Evolutionary conservation across 2,113 vertebrate species (phyloP), one percentile per base, ranked within the genome.

Genomic region (Platysternon megacephalum): DNA sequence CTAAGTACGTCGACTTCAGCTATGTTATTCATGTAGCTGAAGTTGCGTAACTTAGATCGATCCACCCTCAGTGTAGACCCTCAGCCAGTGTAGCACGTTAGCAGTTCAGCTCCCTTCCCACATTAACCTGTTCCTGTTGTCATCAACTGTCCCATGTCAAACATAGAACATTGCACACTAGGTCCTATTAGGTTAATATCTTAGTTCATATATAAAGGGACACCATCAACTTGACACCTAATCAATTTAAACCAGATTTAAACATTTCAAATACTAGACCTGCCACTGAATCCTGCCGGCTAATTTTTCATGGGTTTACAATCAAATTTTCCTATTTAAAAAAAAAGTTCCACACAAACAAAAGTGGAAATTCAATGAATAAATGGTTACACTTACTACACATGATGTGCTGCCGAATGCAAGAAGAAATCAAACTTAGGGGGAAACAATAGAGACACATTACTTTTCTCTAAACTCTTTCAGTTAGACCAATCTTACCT

Each of bases 331-430:
- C 74, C 68, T 82, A 61, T 81, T 87, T 61, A 9, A 39, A 4
- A 49, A 89, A 53, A 56, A 19, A 2, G 19, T 90, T 94, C 88
- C 35, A 52, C 82, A 89, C 4, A 19, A 72, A 91, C 3, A 26
- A 72, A 39, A 72, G n/a, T 3, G 22, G 14, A 92, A 88, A 89
- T 65, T 11, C 82, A 93, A 82, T 52, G 91, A 96, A 68, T 46
- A 76, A 91, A 88, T 29, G 0, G 2, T 92, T 96, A 90, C 94
- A 97, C 91, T 93, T 95, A 85, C 83, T n/a, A 19, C 21, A 72
- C 35, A 68, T 72, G 65, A 94, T 79, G 52, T 92, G 84, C 39
- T 91, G 39, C 74, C 80, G 81, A 89, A 92, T 80, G 44, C 83
- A 87, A 81, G 72, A 86, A 94, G 84, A 96, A 79, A 94, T n/a